Base-by-base conservation (phyloP, 1,140 invertebrate species). In the Neodiprion fabricii region DNA sequence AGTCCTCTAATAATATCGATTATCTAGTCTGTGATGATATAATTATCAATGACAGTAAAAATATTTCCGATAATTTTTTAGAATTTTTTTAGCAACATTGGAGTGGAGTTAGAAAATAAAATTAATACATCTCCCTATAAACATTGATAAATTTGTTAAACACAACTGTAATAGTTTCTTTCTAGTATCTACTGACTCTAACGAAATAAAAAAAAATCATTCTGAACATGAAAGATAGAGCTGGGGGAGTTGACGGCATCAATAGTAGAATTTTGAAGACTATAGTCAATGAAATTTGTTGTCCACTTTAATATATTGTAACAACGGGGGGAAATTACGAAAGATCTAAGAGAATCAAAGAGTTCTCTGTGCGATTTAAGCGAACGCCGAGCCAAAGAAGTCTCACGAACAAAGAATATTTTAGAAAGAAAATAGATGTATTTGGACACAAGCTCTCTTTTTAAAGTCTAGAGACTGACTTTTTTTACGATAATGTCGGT, bases 191-290 rank as follows among this genome's bases (percentile, higher is more conserved):
- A 61, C 53, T 11, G n/a, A 61, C 53, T 11, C 10, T 11, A 61
- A 61, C n/a, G 53, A 61, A 61, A n/a, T 61, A 11, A n/a, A 11
- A 61, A 11, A 11, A 61, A 61, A 21, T 61, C 10, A 61, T 61
- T 11, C 10, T 11, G n/a, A 61, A 61, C 53, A 61, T 61, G n/a
- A 61, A 61, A 61, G n/a, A 61, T n/a, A 61, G n/a, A n/a, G 53
- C 53, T 61, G 53, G 53, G n/a, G 70, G 70, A 14, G 21, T 48
- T 11, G 70, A 71, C 49, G 47, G 47, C 40, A 71, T 71, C 9
- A 50, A 48, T 71, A 48, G 14, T 48, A 50, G 49, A 14, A 11
- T 10, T 17, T 40, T 71, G 49, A 71, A 71, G 49, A 71, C 21
- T 40, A 12, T 17, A 48, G n/a, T 14, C 21, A 17, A 71, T 21